Evolutionary conservation across 2,113 vertebrate species (phyloP).

Genomic region (Eretmochelys imbricata): DNA sequence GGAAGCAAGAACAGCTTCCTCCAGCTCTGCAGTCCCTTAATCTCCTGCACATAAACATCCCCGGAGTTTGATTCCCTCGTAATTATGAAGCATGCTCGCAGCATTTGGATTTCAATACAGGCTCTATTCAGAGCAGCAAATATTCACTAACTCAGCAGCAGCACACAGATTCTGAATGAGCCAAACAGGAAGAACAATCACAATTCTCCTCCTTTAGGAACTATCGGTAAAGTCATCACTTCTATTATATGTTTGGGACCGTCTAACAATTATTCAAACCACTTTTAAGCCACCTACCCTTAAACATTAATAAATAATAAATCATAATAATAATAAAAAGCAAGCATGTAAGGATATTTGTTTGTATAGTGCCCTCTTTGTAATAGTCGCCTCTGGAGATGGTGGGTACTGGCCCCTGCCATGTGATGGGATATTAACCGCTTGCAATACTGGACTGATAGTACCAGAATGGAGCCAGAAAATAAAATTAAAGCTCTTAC

Average conservation of each 20-base stretch:
- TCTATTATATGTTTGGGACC: no score
- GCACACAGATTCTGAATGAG: background rate
- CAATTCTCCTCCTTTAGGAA: background rate
- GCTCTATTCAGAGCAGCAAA: background rate
- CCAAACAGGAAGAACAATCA: background rate
- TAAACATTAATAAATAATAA: background rate
- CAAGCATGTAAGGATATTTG: background rate
- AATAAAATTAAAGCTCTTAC: background rate
- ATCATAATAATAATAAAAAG: background rate
- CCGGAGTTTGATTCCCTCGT: background rate
- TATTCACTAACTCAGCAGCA: background rate
- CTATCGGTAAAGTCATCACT: background rate
- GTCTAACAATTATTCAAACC: background rate
- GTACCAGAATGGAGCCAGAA: background rate
- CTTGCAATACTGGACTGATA: background rate
- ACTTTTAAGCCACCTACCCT: background rate
- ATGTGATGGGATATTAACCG: background rate
- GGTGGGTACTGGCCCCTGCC: background rate
- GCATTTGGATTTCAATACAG: background rate
- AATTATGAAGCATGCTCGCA: background rate
- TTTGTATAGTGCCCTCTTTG: background rate
- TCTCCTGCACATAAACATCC: background rate
- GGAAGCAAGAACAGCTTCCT: background rate
- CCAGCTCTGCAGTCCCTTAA: background rate
- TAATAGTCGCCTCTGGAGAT: background rate